Evolutionary conservation across 2,113 vertebrate genomes (phyloP).

Genomic region (Leptocoma aspasia): DNA sequence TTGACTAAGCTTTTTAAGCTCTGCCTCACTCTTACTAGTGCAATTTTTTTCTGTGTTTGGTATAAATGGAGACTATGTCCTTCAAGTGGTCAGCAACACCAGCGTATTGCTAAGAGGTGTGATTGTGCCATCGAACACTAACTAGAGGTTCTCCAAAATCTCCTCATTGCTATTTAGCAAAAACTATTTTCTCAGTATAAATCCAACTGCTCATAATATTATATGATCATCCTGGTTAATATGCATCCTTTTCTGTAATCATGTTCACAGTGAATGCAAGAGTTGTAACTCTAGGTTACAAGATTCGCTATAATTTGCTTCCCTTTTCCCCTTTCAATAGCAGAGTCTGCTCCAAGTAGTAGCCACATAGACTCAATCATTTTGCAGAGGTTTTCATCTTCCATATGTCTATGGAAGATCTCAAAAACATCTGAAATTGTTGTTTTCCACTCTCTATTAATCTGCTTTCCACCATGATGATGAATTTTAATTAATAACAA

Average conservation of each 20-base stretch:
- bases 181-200: neutral
- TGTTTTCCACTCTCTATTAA: neutral
- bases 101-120: neutral
- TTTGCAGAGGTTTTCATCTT: neutral
- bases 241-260: neutral
- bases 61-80: neutral
- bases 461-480: neutral
- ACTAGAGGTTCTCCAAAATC: neutral
- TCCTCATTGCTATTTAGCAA: neutral
- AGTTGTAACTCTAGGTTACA: neutral
- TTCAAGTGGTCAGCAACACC: neutral
- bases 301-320: neutral
- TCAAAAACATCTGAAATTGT: neutral
- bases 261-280: neutral
- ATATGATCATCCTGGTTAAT: neutral
- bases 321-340: neutral
- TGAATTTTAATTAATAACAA: neutral
- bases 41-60: neutral
- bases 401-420: neutral
- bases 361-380: neutral
- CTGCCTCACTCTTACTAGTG: neutral
- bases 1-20: neutral
- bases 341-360: neutral
- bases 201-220: neutral
- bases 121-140: neutral